phyloP scores from a whole-genome alignment of 2,888 invertebrate genomes.

The Athripsodes cinereus region DNA sequence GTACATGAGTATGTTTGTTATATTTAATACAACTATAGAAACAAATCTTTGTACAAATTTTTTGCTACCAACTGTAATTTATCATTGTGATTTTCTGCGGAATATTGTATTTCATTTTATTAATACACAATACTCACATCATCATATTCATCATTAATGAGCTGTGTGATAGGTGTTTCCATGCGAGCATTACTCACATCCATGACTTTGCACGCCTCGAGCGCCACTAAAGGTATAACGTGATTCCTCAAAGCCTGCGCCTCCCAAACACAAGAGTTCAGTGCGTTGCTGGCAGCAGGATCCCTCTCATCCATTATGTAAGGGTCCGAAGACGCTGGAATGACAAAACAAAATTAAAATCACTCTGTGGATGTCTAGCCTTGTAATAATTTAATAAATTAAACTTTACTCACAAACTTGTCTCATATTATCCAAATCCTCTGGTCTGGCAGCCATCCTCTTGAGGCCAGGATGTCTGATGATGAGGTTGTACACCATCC shows the following conservation, averaged over 20 bases:
- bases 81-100: too few relatives aligned
- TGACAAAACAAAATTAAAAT: too few relatives aligned
- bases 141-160: slow-evolving; percentile 59
- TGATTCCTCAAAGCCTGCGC: slow-evolving; percentile 71
- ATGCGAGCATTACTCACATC: slow-evolving; percentile 58
- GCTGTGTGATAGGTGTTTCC: slow-evolving; percentile 62
- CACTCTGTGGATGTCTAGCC: too few relatives aligned
- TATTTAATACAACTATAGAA: too few relatives aligned
- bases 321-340: slow-evolving; percentile 64
- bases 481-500: slow-evolving; percentile 81
- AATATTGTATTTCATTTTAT: too few relatives aligned
- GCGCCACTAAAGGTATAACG: slow-evolving; percentile 63
- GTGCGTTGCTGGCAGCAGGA: slow-evolving; percentile 71
- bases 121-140: slow-evolving; percentile 41
- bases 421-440: slow-evolving; percentile 20
- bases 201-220: slow-evolving; percentile 63
- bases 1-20: too few relatives aligned
- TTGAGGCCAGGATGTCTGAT: slow-evolving; percentile 73
- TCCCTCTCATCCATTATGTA: slow-evolving; percentile 78
- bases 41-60: too few relatives aligned
- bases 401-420: neutral
- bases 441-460: slow-evolving; percentile 37
- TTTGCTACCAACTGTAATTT: too few relatives aligned
- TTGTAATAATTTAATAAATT: too few relatives aligned
- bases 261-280: slow-evolving; percentile 92